Percentiles rank a stretch among this genome's conserved stretches.
phyloP scores from a whole-genome alignment of 2,888 invertebrate species.

The Ganaspis brasiliensis region DNA sequence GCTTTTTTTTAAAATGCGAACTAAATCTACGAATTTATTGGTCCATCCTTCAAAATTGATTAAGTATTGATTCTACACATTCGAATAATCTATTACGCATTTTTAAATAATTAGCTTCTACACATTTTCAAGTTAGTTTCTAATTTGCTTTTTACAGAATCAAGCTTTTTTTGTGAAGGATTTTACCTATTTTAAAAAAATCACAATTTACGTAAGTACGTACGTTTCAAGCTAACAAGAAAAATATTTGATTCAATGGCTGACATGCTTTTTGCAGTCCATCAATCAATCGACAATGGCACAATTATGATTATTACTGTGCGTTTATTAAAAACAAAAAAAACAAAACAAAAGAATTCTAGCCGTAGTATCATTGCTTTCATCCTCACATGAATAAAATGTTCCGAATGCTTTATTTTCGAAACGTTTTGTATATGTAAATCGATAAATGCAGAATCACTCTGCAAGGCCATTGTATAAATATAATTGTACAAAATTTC shows the following conservation, averaged over 20 bases:
- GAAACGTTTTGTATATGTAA: too few relatives aligned
- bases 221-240: not conserved
- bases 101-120: not conserved
- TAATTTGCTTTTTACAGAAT: too few relatives aligned
- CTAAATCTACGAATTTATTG: not conserved
- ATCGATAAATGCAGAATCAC: not conserved
- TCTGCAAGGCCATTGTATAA: conserved; percentile 27
- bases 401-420: too few relatives aligned
- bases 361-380: conserved; percentile 15
- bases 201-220: conserved; percentile 34
- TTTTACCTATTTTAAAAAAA: conserved; percentile 2
- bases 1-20: not conserved
- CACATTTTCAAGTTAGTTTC: too few relatives aligned
- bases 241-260: conserved; percentile 20
- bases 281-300: conserved; percentile 13
- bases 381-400: not conserved
- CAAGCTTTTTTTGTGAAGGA: not conserved
- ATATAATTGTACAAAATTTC: conserved; percentile 15
- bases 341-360: not conserved
- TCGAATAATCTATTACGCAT: too few relatives aligned
- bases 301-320: conserved; percentile 28
- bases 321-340: conserved; percentile 12
- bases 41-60: not conserved
- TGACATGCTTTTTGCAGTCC: conserved; percentile 8
- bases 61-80: too few relatives aligned